Evolutionary conservation across 2,797 vertebrate genomes (phyloP), one percentile per base, ranked within the genome.

Genomic region (Poeciliopsis infans): DNA sequence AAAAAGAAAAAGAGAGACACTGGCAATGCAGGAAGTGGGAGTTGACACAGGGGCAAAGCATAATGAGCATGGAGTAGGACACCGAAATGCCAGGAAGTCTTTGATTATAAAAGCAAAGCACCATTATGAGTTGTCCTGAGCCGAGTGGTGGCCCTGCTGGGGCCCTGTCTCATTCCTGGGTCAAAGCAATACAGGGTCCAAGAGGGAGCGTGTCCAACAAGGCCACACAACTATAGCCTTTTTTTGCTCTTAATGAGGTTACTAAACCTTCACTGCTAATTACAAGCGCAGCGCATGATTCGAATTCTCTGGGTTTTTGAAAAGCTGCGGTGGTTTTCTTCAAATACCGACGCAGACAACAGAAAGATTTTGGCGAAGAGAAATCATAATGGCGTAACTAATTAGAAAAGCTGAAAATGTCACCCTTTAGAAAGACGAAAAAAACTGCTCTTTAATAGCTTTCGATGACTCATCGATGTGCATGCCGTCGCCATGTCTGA

Each of bases 241-340:
- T 25, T 59, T 88, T 86, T 75, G 57, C 69, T 53, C 83, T 61
- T 87, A 84, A 88, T 88, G 86, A 91, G 87, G 83, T 81, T 81
- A 79, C 81, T 74, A 39, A 76, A 74, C 86, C 84, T 88, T 92
- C 81, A 77, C 49, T 0, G 10, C 78, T 90, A 87, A 94, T 92
- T 82, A 59, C 39, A 89, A 86, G 66, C 75, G 47, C 49, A 45
- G 41, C 31, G 46, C 81, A 20, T 82, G 72, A 76, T 85, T 85
- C 72, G 2, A 78, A 80, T 84, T 81, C 70, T 43, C 31, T 66
- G 75, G 36, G 36, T 43, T 69, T 82, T 76, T 53, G 13, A 69
- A 77, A 83, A 78, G 80, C 77, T 71, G 70, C 53, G 45, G 70
- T 53, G n/a, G 64, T 7, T 77, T 72, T 69, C n/a, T 76, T 80